These are phyloP conservation scores for Trachelipus rathkii DNA, from an alignment of 1,140 invertebrate species.

Conservation along the genomic window DNA sequence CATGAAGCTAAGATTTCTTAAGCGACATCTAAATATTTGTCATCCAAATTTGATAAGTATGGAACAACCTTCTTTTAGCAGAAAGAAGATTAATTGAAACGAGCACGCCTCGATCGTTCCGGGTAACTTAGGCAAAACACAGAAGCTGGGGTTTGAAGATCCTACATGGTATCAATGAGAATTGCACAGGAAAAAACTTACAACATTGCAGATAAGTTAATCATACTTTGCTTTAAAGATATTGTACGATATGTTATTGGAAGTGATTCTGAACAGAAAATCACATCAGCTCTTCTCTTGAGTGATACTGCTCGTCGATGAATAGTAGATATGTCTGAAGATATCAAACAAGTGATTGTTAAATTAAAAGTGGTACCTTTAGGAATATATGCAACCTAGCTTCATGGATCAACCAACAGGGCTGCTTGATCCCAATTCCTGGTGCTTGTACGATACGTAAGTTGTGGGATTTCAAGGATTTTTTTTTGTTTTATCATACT, in stretches of 20 bases:
- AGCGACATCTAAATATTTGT: background rate
- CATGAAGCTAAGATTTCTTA: conserved; percentile 10
- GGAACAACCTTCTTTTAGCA: background rate
- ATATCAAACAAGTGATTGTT: conserved; percentile 14
- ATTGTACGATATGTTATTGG: background rate
- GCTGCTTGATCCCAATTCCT: background rate
- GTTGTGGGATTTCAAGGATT: background rate
- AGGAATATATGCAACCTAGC: background rate
- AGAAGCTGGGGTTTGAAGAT: background rate
- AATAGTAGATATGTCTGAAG: background rate
- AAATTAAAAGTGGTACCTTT: background rate
- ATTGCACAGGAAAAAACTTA: conserved; percentile 8
- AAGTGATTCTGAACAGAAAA: background rate
- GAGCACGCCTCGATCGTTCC: background rate
- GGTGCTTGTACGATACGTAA: background rate
- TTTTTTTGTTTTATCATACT: conserved; percentile 5
- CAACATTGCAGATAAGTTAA: conserved; percentile 5
- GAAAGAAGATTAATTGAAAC: conserved; percentile 4
- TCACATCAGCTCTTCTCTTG: background rate
- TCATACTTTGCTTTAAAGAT: background rate
- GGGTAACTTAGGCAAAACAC: background rate
- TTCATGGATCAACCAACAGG: background rate
- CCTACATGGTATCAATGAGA: conserved; percentile 14
- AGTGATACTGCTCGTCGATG: background rate
- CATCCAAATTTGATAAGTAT: background rate